Evolutionary conservation across 2,113 vertebrate genomes (phyloP).

Genomic region (Toxotes jaculatrix): DNA sequence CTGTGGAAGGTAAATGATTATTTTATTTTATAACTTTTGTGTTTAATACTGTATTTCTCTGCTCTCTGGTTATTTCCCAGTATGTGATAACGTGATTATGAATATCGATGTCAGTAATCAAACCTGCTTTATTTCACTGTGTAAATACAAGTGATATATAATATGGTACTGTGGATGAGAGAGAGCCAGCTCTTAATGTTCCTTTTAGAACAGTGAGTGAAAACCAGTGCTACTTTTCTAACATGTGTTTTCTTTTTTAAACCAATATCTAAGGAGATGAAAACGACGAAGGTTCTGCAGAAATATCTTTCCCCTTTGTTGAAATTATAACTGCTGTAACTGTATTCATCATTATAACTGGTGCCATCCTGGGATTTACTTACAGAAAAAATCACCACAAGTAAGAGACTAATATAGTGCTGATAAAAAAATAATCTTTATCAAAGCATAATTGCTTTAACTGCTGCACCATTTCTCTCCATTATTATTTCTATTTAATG

Average conservation of each 20-base stretch:
- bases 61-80: neutral
- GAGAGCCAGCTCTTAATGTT: too few species aligned
- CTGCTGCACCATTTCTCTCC: too few species aligned
- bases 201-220: neutral
- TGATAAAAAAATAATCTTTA: too few species aligned
- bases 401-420: neutral
- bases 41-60: neutral
- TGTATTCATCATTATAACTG: neutral
- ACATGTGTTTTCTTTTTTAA: neutral
- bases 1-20: conserved; percentile 31
- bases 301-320: neutral
- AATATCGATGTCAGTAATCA: too few species aligned
- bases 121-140: too few species aligned
- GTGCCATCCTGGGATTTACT: neutral
- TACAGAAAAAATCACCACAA: neutral
- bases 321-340: neutral
- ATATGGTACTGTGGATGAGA: too few species aligned
- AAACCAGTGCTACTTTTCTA: neutral
- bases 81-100: neutral
- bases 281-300: neutral
- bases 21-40: neutral
- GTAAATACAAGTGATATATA: too few species aligned
- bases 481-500: too few species aligned
- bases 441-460: too few species aligned
- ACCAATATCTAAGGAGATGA: neutral